Evolutionary conservation across 2,888 invertebrate genomes (phyloP), one percentile per base, ranked within the genome.

Genomic region (Azorinus chamasolen): DNA sequence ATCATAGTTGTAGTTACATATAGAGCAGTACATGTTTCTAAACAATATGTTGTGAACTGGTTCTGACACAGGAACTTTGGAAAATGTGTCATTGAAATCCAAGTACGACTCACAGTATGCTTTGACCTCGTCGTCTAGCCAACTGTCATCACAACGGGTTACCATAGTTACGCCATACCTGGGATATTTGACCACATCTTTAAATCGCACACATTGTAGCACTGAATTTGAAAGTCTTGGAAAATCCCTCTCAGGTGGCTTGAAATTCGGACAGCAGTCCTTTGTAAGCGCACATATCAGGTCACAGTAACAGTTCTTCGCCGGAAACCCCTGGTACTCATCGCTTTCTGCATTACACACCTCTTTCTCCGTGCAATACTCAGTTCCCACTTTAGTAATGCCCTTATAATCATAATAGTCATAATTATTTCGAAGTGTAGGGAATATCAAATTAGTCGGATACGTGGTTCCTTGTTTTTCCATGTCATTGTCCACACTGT

Each of bases 11-110:
- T 54, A 39, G 43, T 84, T 81, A 54, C 85, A 85, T 12, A 70
- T 61, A 5, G 83, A 83, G 43, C 85, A 85, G 57, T 80, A 86
- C 59, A 79, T 65, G 51, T 88, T 88, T 41, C 65, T 83, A 57
- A 74, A 88, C 22, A 74, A 46, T 5, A 70, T 22, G 2, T 66
- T 54, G 2, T 22, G 68, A 16, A 18, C 27, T 24, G 46, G 32
- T 0, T 45, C 45, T 1, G 59, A 46, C 1, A 59, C 59, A 14
- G 59, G 59, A 32, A 46, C 27, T 12, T 14, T 25, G 32, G 46
- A n/a, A 2, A 18, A 8, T 0, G 46, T 14, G 37, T 57, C 54
- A 22, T 71, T 27, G 16, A 16, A 24, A 14, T 43, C 22, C 18
- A n/a, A 16, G 0, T 50, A 14, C 18, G 25, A 27, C 41, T 76